These are phyloP conservation scores for Sebastes steindachneri DNA, from an alignment of 2,797 vertebrate genomes.

Conservation along the genomic window DNA sequence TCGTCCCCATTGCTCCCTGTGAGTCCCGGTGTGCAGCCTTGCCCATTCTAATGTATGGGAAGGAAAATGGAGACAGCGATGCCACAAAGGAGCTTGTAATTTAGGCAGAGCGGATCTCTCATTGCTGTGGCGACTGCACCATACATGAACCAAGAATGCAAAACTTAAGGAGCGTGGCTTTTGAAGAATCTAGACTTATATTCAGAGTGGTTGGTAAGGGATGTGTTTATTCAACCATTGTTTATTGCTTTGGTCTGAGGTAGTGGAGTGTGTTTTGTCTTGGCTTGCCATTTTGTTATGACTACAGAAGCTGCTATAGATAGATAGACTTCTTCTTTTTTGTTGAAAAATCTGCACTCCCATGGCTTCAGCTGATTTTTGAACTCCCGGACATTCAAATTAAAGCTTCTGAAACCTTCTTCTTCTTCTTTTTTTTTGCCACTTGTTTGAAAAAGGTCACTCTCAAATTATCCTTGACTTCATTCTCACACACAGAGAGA, in stretches of 20 bases:
- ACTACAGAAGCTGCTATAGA: slow-evolving; percentile 80
- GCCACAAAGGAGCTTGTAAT: slow-evolving; percentile 78
- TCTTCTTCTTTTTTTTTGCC: not conserved
- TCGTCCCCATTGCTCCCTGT: slow-evolving; percentile 11
- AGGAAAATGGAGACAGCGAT: slow-evolving; percentile 68
- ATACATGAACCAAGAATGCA: slow-evolving; percentile 77
- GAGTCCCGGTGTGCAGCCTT: slow-evolving; percentile 29
- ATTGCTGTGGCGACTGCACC: slow-evolving; percentile 70
- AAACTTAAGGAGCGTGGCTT: slow-evolving; percentile 65
- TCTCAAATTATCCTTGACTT: slow-evolving; percentile 57
- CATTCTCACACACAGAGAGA: slow-evolving; percentile 39
- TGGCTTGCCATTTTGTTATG: slow-evolving; percentile 78
- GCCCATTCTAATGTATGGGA: slow-evolving; percentile 71
- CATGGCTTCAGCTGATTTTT: slow-evolving; percentile 54
- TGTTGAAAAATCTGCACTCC: slow-evolving; percentile 47
- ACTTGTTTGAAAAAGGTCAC: slow-evolving; percentile 58
- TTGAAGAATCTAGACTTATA: slow-evolving; percentile 73
- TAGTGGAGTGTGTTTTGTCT: slow-evolving; percentile 81
- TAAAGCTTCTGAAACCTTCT: slow-evolving; percentile 55
- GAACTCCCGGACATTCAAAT: slow-evolving; percentile 65
- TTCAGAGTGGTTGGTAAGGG: slow-evolving; percentile 73
- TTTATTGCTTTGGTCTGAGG: slow-evolving; percentile 80
- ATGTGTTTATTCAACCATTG: slow-evolving; percentile 82
- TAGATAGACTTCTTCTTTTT: slow-evolving; percentile 65
- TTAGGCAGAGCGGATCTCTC: slow-evolving; percentile 74